Evolutionary conservation across 1,140 invertebrate species (phyloP), one percentile per base, ranked within the genome.

Genomic region (Ooceraea biroi): DNA sequence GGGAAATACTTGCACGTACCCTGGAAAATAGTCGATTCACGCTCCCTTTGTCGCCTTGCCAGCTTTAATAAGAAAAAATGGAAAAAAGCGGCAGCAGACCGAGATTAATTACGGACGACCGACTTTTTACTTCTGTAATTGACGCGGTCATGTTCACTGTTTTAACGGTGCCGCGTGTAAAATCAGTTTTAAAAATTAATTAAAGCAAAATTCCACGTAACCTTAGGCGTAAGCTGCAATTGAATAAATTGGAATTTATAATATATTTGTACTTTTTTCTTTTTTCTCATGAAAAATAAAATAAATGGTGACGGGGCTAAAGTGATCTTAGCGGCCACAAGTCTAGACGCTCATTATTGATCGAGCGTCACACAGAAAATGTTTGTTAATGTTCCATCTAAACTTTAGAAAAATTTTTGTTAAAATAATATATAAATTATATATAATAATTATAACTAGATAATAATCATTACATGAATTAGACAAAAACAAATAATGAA

Each of bases 61-160:
- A 57, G 76, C 52, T 71, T 58, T 69, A 69, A 80, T 69, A 71
- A 80, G 50, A 50, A n/a, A 80, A 80, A 57, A 48, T 8, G 50
- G 65, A 80, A 78, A 80, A 80, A 71, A 66, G 19, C 30, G 71
- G n/a, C 11, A 44, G 50, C 50, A 4, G 22, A 19, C 50, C 22
- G 76, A 80, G 65, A 80, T 80, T 80, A 80, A 80, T 80, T 80
- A 80, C 76, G 41, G 12, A 25, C 50, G 50, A 80, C 65, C 65
- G 76, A 80, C 76, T 69, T 80, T 80, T 69, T 69, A 80, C 50
- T 44, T 57, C 12, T 50, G 65, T 68, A 80, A 80, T 80, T 80
- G 76, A 65, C 76, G 36, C 41, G 50, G 65, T 30, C 63, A 63
- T 22, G 36, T 50, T n/a, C 36, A 36, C 65, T 57, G 36, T 80